These are phyloP conservation scores for Parasteatoda tepidariorum DNA, from an alignment of 1,140 invertebrate species.

Conservation along the genomic window DNA sequence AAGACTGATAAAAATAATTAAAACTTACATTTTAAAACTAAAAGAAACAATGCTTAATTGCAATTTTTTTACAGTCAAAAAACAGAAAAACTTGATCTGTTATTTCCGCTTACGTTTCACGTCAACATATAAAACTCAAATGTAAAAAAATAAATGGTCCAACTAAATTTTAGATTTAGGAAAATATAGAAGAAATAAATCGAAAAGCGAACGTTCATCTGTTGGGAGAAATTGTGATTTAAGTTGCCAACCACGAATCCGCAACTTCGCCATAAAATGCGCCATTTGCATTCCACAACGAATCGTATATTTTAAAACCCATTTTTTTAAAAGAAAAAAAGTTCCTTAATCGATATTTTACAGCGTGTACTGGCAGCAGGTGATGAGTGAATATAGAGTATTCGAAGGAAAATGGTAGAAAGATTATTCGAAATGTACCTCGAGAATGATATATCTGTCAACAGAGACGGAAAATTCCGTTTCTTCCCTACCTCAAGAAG, in stretches of 20 bases:
- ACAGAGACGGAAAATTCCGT: not conserved
- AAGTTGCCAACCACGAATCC: not conserved
- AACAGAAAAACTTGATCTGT: not conserved
- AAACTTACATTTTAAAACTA: too few species aligned
- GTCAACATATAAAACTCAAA: not conserved
- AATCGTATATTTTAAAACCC: not conserved
- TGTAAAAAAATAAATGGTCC: not conserved
- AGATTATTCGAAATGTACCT: not conserved
- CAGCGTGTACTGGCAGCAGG: not conserved
- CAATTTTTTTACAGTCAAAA: too few species aligned
- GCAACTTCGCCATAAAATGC: not conserved
- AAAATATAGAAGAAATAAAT: not conserved
- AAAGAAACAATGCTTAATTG: too few species aligned
- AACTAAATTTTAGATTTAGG: not conserved
- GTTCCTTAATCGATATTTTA: not conserved
- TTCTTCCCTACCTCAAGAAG: not conserved
- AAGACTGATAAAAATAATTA: too few species aligned
- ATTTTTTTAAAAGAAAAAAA: not conserved
- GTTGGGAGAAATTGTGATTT: not conserved
- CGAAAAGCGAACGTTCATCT: not conserved
- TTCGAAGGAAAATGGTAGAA: not conserved
- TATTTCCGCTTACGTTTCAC: not conserved
- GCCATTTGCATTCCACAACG: not conserved
- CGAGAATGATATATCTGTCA: not conserved
- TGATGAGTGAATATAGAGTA: not conserved